Percentiles rank a stretch among this genome's conserved stretches.
phyloP scores from a whole-genome alignment of 1,140 invertebrate genomes.

The Zaprionus inermis region DNA sequence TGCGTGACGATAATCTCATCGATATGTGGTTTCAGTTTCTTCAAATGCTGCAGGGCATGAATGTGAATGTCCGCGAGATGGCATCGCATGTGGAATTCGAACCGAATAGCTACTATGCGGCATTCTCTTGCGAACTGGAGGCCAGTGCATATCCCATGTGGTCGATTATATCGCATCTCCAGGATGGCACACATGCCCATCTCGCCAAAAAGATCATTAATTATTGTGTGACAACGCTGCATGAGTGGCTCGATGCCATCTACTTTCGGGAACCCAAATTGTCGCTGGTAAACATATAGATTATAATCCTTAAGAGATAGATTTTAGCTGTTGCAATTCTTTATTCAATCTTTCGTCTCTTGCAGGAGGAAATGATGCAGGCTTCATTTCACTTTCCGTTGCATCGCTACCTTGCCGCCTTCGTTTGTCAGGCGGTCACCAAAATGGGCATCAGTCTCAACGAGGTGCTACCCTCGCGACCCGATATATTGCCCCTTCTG shows the following conservation, averaged over 20 bases:
- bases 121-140: constrained; percentile 98
- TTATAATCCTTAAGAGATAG: not conserved
- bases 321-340: not conserved
- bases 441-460: constrained; percentile 91
- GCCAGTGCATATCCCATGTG: constrained; percentile 98
- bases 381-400: constrained; percentile 97
- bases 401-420: constrained; percentile 96
- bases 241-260: constrained; percentile 94
- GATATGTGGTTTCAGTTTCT: constrained; percentile 98
- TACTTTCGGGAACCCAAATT: constrained; percentile 89
- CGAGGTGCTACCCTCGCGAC: constrained; percentile 90
- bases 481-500: constrained; percentile 91
- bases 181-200: constrained; percentile 88
- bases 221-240: constrained; percentile 90
- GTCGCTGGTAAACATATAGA: constrained; percentile 82
- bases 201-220: constrained; percentile 90
- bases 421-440: constrained; percentile 94
- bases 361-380: constrained; percentile 91
- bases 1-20: constrained; percentile 93
- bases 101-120: constrained; percentile 97
- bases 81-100: constrained; percentile 98
- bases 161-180: constrained; percentile 95
- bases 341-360: constrained; percentile 21
- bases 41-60: constrained; percentile 98
- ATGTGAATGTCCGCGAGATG: constrained; percentile 95